phyloP scores from a whole-genome alignment of 1,140 invertebrate genomes.

The Trichonephila clavipes region DNA sequence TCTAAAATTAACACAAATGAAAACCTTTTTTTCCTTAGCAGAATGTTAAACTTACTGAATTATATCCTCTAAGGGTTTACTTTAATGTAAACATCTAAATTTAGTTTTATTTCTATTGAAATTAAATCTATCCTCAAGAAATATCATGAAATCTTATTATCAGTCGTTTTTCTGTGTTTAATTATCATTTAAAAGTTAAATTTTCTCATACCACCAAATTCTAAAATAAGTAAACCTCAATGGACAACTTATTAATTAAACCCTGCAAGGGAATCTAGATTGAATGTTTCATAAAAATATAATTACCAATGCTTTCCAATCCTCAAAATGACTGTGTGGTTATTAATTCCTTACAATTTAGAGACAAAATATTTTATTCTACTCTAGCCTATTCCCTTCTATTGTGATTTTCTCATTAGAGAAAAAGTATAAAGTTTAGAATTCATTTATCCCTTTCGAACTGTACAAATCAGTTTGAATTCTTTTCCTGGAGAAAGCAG shows the following conservation, averaged over 20 bases:
- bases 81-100: background rate
- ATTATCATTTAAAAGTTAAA: background rate
- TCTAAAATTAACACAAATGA: too few species aligned
- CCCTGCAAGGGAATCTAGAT: background rate
- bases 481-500: constrained; percentile 45
- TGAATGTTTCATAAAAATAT: constrained; percentile 4
- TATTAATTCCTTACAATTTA: constrained; percentile 6
- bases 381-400: background rate
- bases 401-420: constrained; percentile 27
- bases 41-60: too few species aligned
- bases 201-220: background rate
- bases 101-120: background rate
- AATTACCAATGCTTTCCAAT: background rate
- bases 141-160: background rate
- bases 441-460: constrained; percentile 23
- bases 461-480: background rate
- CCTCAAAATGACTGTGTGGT: background rate
- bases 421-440: constrained; percentile 32
- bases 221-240: background rate
- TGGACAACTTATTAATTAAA: background rate
- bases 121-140: background rate
- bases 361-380: background rate
- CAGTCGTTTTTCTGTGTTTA: background rate
- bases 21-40: too few species aligned
- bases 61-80: background rate